A percentile compares a stretch with the other conserved stretches of the same genome.
Conservation (phyloP, 53 echinoderm and acorn worm species). For the Patiria pectinifera region DNA sequence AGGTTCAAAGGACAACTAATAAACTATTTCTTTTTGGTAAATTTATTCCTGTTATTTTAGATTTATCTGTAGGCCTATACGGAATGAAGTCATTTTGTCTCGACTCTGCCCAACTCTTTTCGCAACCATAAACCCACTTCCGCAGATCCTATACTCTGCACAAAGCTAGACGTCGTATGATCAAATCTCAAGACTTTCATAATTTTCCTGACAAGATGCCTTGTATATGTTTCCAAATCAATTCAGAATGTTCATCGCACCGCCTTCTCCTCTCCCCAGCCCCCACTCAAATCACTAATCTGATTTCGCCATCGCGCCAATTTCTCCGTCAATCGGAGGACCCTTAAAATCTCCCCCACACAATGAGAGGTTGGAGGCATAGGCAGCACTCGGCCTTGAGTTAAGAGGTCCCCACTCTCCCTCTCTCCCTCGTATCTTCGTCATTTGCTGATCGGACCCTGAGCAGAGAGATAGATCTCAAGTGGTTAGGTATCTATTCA, state of each 20-base stretch:
- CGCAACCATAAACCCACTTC: not conserved
- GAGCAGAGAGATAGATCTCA: conserved; percentile 6
- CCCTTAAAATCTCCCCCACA: conserved; percentile 16
- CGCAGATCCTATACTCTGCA: not conserved
- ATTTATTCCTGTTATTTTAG: no score
- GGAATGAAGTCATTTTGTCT: not conserved
- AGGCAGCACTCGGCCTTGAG: conserved; percentile 44
- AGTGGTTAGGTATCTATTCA: conserved; percentile 1
- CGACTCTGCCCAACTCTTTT: not conserved
- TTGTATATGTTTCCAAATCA: not conserved
- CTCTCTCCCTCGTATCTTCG: not conserved
- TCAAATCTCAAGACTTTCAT: not conserved
- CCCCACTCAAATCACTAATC: conserved; percentile 6
- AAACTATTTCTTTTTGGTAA: no score
- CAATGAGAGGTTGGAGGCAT: not conserved
- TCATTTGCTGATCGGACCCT: not conserved
- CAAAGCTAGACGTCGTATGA: not conserved
- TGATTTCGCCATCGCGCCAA: conserved; percentile 21
- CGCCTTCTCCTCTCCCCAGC: not conserved
- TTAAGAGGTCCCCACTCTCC: conserved; percentile 17
- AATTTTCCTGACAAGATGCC: not conserved
- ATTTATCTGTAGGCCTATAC: no score
- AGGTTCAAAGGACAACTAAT: no score
- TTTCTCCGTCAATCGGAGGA: conserved; percentile 15
- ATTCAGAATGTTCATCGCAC: not conserved